Base-by-base conservation (phyloP, 2,797 vertebrate species). In the Triplophysa yarkandensis region DNA sequence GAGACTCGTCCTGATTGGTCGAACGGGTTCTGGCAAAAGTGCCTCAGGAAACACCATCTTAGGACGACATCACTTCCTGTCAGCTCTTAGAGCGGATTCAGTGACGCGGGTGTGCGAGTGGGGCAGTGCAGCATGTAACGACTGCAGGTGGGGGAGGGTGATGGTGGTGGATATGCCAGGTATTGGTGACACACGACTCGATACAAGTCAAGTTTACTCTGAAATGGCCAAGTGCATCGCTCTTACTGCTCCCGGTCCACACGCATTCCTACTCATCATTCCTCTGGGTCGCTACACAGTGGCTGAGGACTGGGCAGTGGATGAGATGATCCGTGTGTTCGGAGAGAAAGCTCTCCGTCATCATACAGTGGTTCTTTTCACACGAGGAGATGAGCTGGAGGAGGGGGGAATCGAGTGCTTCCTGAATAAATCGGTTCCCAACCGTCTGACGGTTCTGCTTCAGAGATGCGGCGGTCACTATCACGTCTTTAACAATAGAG, bases 41-140 rank as follows among this genome's bases (percentile, higher is more conserved):
- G 87, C 91, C 0, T 90, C 91, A 69, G 92, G 90, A 65, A 93
- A 93, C 87, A 93, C 89, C 71, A 92, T 93, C 76, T 68, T 93
- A 81, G 91, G 91, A 70, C 80, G 66, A 4, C 77, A 7, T 62
- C 80, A 86, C 30, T 93, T 93, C 76, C 77, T 83, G 73, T 93
- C 92, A 0, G 78, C 82, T 83, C 74, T 85, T 73, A 88, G 90
- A 0, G 86, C 86, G 10, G 81, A 85, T 70, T 93, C 92, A 0
- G 88, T 93, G 82, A 93, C 92, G 0, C 75, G 75, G 65, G 50
- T 78, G 6, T 92, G 91, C 21, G 82, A 91, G 83, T 66, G 84
- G 2, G 87, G 82, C 25, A 82, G 71, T 9, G 0, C 70, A 0
- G 85, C 86, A 17, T 0, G 27, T 0, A 83, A 85, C 1, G 4